Evolutionary conservation across 2,888 invertebrate species (phyloP), one percentile per base, ranked within the genome.

Genomic region (Biston stratarius): DNA sequence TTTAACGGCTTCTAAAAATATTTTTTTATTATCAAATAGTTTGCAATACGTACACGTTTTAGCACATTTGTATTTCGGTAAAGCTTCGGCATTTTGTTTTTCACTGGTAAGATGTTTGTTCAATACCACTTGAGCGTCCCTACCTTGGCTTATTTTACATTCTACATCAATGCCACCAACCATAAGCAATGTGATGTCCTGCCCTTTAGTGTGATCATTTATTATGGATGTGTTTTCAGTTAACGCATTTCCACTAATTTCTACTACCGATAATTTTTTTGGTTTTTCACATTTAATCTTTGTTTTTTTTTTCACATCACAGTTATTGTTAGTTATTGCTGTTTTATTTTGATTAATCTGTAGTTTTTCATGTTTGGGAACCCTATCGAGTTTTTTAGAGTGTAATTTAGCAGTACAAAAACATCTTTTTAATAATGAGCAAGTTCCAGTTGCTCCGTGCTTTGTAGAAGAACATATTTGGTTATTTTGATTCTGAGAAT

Each of bases 21-120:
- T 42, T 42, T 10, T 12, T 55, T 55, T 15, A 9, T 53, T 55
- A 8, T 33, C 33, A 48, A 59, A 48, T 12, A 48, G 38, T 11
- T 48, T 59, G 24, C 48, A 59, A 48, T 48, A 24, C n/a, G 58
- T 59, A 59, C 58, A 59, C 1, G 59, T 48, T 24, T 63, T 60
- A 0, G 58, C 47, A 48, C 58, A 59, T 59, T 59, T 59, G 6
- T 59, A 59, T 40, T 38, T 48, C 12, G 45, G 47, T 44, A 34
- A 5, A 38, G 14, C 14, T 10, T 38, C n/a, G 2, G 34, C 8
- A 38, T 9, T 5, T 38, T 38, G 0, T 8, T 38, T 7, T 8
- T 45, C 7, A 14, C 14, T 14, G 14, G 3, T 8, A 15, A 36
- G 10, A 38, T 59, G 14, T 48, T 59, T 59, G 6, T 15, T 24